Evolutionary conservation across 2,797 vertebrate genomes (phyloP), one percentile per base, ranked within the genome.

Genomic region (Lepidocolaptes lacrymiger): DNA sequence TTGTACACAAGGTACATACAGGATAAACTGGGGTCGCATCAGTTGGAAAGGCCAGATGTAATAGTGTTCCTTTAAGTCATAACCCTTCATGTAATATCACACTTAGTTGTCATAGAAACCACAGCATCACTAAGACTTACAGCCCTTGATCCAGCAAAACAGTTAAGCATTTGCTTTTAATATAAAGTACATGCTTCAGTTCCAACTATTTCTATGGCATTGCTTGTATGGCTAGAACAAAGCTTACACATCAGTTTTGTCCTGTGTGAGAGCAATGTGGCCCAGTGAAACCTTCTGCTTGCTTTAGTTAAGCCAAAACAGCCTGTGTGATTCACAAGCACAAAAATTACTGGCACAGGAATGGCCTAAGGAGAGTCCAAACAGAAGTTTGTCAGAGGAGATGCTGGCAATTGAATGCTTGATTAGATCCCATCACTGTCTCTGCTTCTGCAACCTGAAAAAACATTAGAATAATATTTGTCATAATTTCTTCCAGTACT

Each of bases 101-200:
- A 83, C 30, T 92, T 76, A 71, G 91, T 96, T 91, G 91, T 85
- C 81, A 95, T 89, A 87, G 95, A 89, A 96, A 96, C 93, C 24
- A 55, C 71, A 67, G 86, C 88, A 95, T 95, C 61, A 67, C 54
- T 52, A 48, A 64, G 67, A 82, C 73, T 94, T 83, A 44, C 27
- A 80, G 81, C 64, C 77, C 71, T 88, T 89, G 72, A 95, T 85
- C 75, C 75, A 87, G 84, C 46, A 80, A 91, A 95, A 80, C 62
- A 68, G 54, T 75, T 67, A 41, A 94, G 69, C 36, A 21, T 72
- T 93, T 91, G 37, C 84, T 91, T 94, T 93, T 81, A 72, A 85
- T 89, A 55, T 77, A 48, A 87, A 93, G 72, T 43, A 43, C 11
- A 9, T 83, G 43, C 75, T 72, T 91, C 85, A 94, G 89, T 77